phyloP scores from a whole-genome alignment of 1,140 invertebrate species.

The Drosophila eugracilis region DNA sequence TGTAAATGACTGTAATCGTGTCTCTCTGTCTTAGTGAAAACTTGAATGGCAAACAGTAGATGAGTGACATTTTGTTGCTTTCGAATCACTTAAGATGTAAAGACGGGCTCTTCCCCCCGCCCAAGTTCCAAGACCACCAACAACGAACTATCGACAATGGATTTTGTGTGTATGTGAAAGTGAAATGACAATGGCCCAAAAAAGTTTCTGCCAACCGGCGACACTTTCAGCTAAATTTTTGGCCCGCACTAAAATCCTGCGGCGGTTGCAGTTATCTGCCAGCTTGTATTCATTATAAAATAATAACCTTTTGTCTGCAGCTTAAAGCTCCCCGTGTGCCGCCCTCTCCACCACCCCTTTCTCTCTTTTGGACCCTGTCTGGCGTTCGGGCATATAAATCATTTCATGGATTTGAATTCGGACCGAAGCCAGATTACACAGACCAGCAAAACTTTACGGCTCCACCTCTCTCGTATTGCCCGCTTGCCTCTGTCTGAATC shows the following conservation, averaged over 20 bases:
- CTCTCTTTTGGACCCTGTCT: slow-evolving; percentile 37
- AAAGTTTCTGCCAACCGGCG: slow-evolving; percentile 40
- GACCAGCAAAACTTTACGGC: slow-evolving; percentile 30
- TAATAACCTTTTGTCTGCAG: slow-evolving; percentile 78
- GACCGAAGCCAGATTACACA: slow-evolving; percentile 66
- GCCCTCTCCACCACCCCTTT: not conserved
- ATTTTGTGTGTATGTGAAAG: slow-evolving; percentile 34
- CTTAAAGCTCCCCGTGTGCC: slow-evolving; percentile 32
- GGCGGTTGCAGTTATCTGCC: slow-evolving; percentile 58
- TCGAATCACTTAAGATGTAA: slow-evolving; percentile 34
- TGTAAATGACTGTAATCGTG: slow-evolving; percentile 16
- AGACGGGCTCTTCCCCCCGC: not conserved
- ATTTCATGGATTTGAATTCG: slow-evolving; percentile 79
- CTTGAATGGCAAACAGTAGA: slow-evolving; percentile 39
- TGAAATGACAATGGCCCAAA: slow-evolving; percentile 55
- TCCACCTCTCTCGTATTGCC: no score
- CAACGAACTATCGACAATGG: slow-evolving; percentile 29
- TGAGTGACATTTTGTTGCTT: slow-evolving; percentile 42
- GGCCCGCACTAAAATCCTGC: slow-evolving; percentile 3
- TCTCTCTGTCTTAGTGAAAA: slow-evolving; percentile 19
- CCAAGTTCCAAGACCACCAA: not conserved
- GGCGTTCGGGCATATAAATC: slow-evolving; percentile 73
- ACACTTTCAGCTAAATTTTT: slow-evolving; percentile 19
- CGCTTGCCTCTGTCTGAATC: not conserved
- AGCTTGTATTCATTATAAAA: slow-evolving; percentile 83